Evolutionary conservation across 2,113 vertebrate species (phyloP), one percentile per base, ranked within the genome.

Genomic region (Zingel zingel): DNA sequence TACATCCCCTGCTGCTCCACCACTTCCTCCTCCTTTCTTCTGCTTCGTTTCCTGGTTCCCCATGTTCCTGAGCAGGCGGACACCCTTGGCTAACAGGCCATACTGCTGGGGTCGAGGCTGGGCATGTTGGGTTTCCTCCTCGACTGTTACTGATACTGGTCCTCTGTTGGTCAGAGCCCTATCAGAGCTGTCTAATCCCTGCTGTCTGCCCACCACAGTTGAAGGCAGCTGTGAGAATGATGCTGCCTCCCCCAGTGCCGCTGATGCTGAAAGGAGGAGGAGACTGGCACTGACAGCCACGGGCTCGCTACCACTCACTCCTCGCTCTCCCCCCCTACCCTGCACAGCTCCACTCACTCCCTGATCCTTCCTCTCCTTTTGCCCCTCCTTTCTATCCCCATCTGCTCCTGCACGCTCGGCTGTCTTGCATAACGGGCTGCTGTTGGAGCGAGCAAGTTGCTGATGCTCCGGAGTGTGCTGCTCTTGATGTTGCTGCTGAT

Each of bases 1-100:
- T 15, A 79, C 79, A 65, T 94, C 92, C 54, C 84, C 95, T 90
- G 86, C 77, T 10, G 78, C 23, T n/a, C 94, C 92, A 33, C 82
- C 94, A 89, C 64, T 48, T 23, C 94, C 93, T 76, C 86, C 96
- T 57, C 95, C 94, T 92, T 95, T 96, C 94, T 94, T 99, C 45
- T 96, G 97, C 93, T 97, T 99, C n/a, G 96, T 95, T 73, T 99
- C 98, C 91, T 99, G 97, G 90, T 98, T 98, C 61, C 98, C 98
- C 98, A 99, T 99, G 91, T 92, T 97, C 90, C 89, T 95, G 59
- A 71, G 88, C 87, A 85, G 89, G 3, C 90, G 94, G 73, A 74
- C 94, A n/a, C 95, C 91, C 84, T 91, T 95, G 6, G 89, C 88
- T 83, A 95, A 95, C 92, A 97, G 91, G 95, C 96, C 97, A 96